Percentiles rank a stretch among this genome's conserved stretches.
Evolutionary conservation across 2,888 invertebrate species (phyloP).

Genomic region (Dilophus febrilis): DNA sequence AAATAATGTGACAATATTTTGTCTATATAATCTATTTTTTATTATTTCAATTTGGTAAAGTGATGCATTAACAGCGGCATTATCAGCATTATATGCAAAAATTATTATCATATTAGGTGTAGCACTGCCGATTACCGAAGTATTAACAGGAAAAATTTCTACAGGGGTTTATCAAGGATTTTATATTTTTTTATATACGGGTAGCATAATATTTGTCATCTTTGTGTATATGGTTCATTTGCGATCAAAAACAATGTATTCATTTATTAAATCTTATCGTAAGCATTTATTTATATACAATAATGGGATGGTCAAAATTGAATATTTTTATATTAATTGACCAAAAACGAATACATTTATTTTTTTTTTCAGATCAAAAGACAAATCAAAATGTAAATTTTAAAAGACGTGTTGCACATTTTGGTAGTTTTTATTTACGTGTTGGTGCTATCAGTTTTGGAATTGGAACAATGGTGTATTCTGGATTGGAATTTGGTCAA

Average conservation of each 20-base stretch:
- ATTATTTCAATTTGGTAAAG: too few relatives aligned
- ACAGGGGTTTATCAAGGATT: slow-evolving; percentile 67
- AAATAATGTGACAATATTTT: background rate
- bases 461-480: slow-evolving; percentile 54
- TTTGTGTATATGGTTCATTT: slow-evolving; percentile 51
- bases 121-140: slow-evolving; percentile 75
- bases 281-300: slow-evolving; percentile 14
- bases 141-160: slow-evolving; percentile 60
- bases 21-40: slow-evolving; percentile 5
- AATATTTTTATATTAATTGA: background rate
- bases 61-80: slow-evolving; percentile 51
- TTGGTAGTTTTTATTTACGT: slow-evolving; percentile 74
- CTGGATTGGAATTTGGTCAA: slow-evolving; percentile 52
- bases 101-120: slow-evolving; percentile 67
- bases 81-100: slow-evolving; percentile 73
- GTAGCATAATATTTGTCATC: slow-evolving; percentile 58
- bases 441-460: slow-evolving; percentile 51
- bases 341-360: background rate
- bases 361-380: background rate
- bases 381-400: slow-evolving; percentile 14
- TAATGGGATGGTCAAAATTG: background rate
- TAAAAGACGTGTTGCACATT: slow-evolving; percentile 35
- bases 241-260: slow-evolving; percentile 43
- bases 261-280: slow-evolving; percentile 36
- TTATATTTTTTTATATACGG: slow-evolving; percentile 64